These are phyloP conservation scores for Andrena bucephala DNA, from an alignment of 2,888 invertebrate genomes.

Conservation along the genomic window DNA sequence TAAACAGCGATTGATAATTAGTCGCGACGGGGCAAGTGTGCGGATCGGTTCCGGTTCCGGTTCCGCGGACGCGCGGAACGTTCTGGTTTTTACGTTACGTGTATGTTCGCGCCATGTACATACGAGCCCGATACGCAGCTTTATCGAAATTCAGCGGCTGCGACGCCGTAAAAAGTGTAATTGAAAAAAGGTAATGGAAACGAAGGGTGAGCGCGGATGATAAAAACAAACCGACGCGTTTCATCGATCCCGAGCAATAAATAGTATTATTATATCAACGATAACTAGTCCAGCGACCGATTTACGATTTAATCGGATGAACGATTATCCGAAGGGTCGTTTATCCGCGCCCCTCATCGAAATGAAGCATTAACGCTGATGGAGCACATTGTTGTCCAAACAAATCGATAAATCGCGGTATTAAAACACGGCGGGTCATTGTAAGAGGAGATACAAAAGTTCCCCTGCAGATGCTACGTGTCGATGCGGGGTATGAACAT, in stretches of 20 bases:
- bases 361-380: constrained; percentile 9
- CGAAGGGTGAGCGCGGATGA: background rate
- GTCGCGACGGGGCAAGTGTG: background rate
- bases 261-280: constrained; percentile 22
- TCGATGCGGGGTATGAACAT: background rate
- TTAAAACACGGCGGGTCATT: background rate
- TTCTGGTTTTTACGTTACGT: constrained; percentile 13
- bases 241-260: constrained; percentile 8
- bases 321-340: constrained; percentile 18
- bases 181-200: constrained; percentile 15
- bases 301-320: constrained; percentile 35
- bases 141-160: constrained; percentile 12
- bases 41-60: background rate
- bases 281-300: background rate
- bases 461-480: background rate
- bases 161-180: constrained; percentile 30
- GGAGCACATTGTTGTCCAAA: background rate
- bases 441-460: background rate
- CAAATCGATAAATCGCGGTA: constrained; percentile 10
- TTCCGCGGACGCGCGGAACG: background rate
- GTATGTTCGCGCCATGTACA: background rate
- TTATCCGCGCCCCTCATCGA: background rate
- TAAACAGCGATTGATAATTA: constrained; percentile 34
- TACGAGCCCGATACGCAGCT: background rate
- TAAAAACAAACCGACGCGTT: constrained; percentile 14